These are phyloP conservation scores for Ischnus inquisitorius DNA, from an alignment of 2,888 invertebrate genomes.

Conservation along the genomic window DNA sequence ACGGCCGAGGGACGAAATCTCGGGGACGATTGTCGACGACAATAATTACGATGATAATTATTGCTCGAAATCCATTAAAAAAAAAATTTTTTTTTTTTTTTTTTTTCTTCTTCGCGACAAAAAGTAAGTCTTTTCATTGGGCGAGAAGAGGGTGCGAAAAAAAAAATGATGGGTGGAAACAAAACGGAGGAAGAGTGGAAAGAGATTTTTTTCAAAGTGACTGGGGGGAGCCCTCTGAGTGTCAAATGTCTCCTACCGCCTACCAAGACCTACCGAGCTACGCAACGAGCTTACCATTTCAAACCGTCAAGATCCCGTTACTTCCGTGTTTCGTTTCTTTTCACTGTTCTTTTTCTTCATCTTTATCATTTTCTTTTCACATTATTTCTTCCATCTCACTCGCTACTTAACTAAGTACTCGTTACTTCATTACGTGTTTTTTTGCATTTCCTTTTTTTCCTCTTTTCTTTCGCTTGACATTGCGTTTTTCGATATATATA, in stretches of 20 bases:
- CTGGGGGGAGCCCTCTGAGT: constrained; percentile 81
- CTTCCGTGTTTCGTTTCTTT: constrained; percentile 72
- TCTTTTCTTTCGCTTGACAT: constrained; percentile 38
- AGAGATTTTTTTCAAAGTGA: too few relatives aligned
- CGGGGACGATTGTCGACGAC: neutral
- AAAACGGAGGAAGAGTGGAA: constrained; percentile 64
- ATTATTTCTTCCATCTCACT: constrained; percentile 52
- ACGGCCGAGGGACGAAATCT: constrained; percentile 18
- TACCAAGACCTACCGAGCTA: constrained; percentile 85
- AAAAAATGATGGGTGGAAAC: constrained; percentile 50
- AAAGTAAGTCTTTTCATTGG: neutral
- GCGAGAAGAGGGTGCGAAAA: constrained; percentile 26
- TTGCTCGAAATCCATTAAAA: constrained; percentile 7
- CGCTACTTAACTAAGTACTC: constrained; percentile 59
- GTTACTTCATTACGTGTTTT: constrained; percentile 51
- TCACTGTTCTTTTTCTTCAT: constrained; percentile 53
- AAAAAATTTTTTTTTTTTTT: constrained; percentile 30
- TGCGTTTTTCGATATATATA: constrained; percentile 72
- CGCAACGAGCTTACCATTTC: constrained; percentile 85
- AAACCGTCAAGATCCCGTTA: constrained; percentile 83
- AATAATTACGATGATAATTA: constrained; percentile 57
- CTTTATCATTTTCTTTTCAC: constrained; percentile 26
- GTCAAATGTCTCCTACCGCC: constrained; percentile 85
- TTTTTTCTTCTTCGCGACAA: neutral
- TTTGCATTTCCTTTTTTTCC: constrained; percentile 67